Percentiles rank a stretch among this genome's conserved stretches.
phyloP scores from a whole-genome alignment of 2,888 invertebrate genomes.

The Diarsia brunnea region DNA sequence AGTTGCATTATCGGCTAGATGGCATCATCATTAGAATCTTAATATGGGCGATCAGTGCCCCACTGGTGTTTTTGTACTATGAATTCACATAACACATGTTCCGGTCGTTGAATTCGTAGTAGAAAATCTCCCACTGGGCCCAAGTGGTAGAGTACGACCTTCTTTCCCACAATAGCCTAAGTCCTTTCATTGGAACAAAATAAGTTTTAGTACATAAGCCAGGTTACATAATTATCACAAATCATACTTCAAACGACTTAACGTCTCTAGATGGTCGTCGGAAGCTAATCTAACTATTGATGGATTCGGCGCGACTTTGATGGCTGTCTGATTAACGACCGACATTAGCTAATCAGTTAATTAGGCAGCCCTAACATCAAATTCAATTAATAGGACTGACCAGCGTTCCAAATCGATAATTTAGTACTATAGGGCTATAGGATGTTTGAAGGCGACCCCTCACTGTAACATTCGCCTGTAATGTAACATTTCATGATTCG shows the following conservation, averaged over 20 bases:
- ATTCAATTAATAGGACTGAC: background rate
- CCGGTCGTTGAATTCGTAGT: too few relatives aligned
- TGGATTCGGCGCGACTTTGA: constrained; percentile 13
- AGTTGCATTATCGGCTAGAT: background rate
- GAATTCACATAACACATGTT: too few relatives aligned
- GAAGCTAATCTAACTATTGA: constrained; percentile 31
- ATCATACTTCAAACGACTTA: constrained; percentile 1
- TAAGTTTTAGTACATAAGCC: too few relatives aligned
- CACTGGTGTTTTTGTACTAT: background rate
- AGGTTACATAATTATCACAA: constrained; percentile 23
- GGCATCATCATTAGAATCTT: background rate
- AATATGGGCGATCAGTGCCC: background rate
- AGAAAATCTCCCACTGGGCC: background rate
- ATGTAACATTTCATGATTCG: background rate
- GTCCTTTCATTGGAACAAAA: background rate
- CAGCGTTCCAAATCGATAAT: background rate
- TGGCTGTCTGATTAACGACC: constrained; percentile 26
- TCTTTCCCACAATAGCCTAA: background rate
- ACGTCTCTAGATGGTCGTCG: constrained; percentile 9
- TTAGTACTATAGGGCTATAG: background rate
- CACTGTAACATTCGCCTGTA: background rate
- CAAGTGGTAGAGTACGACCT: background rate
- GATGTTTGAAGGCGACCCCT: background rate
- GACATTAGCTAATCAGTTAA: constrained; percentile 33
- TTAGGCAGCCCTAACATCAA: constrained; percentile 15